Evolutionary conservation across 2,888 invertebrate species (phyloP).

Genomic region (Axea sp.): DNA sequence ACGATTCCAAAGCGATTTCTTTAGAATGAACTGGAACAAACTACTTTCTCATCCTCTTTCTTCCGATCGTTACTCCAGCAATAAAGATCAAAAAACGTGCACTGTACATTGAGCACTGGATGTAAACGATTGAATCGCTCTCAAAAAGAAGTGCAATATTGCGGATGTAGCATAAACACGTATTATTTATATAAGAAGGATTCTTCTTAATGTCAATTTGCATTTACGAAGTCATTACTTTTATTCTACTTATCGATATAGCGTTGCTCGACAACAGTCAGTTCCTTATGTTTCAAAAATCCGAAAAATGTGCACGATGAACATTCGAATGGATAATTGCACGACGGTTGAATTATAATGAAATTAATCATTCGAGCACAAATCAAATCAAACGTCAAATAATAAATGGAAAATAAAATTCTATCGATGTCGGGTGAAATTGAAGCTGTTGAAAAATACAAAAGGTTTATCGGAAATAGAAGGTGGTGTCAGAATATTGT

Average conservation of each 20-base stretch:
- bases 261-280: slow-evolving; percentile 15
- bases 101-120: slow-evolving; percentile 52
- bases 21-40: slow-evolving; percentile 65
- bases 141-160: slow-evolving; percentile 54
- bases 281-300: not conserved
- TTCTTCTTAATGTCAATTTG: slow-evolving; percentile 32
- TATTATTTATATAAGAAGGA: slow-evolving; percentile 47
- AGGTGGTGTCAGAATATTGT: slow-evolving; percentile 56
- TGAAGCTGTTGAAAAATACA: slow-evolving; percentile 28
- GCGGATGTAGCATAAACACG: slow-evolving; percentile 47
- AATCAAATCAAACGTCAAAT: not conserved
- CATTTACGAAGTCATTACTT: slow-evolving; percentile 35
- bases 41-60: slow-evolving; percentile 58
- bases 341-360: not conserved
- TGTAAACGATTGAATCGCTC: slow-evolving; percentile 59
- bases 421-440: slow-evolving; percentile 15
- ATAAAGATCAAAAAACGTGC: slow-evolving; percentile 68
- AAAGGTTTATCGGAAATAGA: slow-evolving; percentile 33
- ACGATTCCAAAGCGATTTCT: slow-evolving; percentile 65
- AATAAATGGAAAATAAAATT: slow-evolving; percentile 25
- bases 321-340: not conserved
- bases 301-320: no score
- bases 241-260: slow-evolving; percentile 33
- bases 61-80: slow-evolving; percentile 64
- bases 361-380: not conserved